Evolutionary conservation across 2,888 invertebrate species (phyloP), one percentile per base, ranked within the genome.

Genomic region (Rotaria sp.): DNA sequence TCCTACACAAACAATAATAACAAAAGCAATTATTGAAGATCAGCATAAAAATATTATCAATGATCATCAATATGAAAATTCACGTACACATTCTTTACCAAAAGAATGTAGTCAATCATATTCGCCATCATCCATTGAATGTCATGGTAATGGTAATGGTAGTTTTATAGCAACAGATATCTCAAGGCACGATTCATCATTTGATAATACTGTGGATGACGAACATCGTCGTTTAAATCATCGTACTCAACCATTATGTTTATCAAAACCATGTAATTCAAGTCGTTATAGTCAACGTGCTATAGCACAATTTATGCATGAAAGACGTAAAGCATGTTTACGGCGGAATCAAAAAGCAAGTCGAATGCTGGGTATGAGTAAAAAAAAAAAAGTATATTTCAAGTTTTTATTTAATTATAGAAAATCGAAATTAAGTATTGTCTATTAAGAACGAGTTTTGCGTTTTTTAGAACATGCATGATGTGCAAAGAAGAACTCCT

Each of bases 291-390:
- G 80, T n/a, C 45, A 41, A 80, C 41, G 45, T 11, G 80, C 80
- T 3, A 18, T 80, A 26, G 80, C 80, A 45, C 11, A 80, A n/a
- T 80, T 80, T 26, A 45, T 80, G 45, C 80, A 45, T 45, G 80
- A 80, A 80, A 41, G 80, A 80, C 85, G 75, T 55, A 86, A 86
- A 55, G 41, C 85, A 59, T 41, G 86, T 24, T 38, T 86, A 48
- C 75, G 85, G 80, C 85, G 86, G 1, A 86, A 86, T 48, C 74
- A 85, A 45, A 86, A 86, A 84, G 86, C 86, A 18, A 85, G 85
- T 35, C 35, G 86, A 85, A 86, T 86, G 86, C 84, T 80, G 0
- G 80, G 80, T 80, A 80, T 15, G 45, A 10, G n/a, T 21, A 38
- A 45, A n/a, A n/a, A 35, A 8, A 38, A 74, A 35, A n/a, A n/a